Base-by-base conservation (phyloP, 2,888 invertebrate genomes). In the Chymomyza amoena region DNA sequence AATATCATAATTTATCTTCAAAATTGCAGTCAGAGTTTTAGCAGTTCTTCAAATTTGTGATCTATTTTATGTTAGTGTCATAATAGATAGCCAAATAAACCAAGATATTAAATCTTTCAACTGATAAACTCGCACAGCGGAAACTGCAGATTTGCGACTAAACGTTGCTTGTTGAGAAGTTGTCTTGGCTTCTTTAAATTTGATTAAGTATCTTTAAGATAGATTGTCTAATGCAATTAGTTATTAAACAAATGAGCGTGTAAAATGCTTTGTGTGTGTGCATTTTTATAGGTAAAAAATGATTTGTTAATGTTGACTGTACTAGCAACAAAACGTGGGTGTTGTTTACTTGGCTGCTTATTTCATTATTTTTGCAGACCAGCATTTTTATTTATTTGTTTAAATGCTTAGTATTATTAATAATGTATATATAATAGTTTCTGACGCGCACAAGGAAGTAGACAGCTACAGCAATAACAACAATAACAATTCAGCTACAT, bases 401-500 rank as follows among this genome's bases (percentile, higher is more conserved):
- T 32, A 32, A 32, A 32, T 32, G 32, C 32, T 32, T 32, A 32
- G 32, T 9, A 32, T 32, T 32, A 32, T 32, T 45, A 13, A 45
- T 45, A 45, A 45, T 45, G 39, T 45, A 45, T 13, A 4, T 45
- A 45, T 45, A 45, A 45, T 45, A 13, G 39, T 13, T 45, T 45
- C 13, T 45, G 39, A 13, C 39, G 18, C 18, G 18, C 18, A 54
- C 16, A 16, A 54, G 54, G 16, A 16, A 54, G 20, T 54, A 18
- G 20, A 18, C 20, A 54, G 20, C 51, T 6, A 13, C 15, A 10
- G 13, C 39, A 45, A 13, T 45, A 51, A 51, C 51, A 15, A 57
- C 50, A 51, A 45, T 28, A 52, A 63, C 51, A 64, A 25, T 4
- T 25, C 57, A 32, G 18, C 59, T 60, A 61, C 56, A 67, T 18